phyloP scores from a whole-genome alignment of 1,140 invertebrate genomes.

The Asbolus verrucosus region DNA sequence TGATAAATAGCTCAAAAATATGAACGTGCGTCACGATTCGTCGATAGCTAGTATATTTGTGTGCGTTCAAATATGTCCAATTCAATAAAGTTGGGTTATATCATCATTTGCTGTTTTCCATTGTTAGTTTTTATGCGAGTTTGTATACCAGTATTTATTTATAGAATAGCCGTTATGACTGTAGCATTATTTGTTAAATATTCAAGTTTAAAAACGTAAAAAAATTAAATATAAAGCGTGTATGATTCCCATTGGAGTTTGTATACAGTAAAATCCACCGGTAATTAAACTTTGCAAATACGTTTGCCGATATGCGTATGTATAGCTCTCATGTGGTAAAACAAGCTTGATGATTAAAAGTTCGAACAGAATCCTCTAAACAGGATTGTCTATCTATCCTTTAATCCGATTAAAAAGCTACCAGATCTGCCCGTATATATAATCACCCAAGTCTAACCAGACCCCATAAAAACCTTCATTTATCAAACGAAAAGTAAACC shows the following conservation, averaged over 20 bases:
- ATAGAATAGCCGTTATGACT: neutral
- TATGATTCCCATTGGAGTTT: conserved; percentile 5
- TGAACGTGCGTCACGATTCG: too few species aligned
- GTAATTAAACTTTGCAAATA: conserved; percentile 47
- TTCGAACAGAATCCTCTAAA: conserved; percentile 43
- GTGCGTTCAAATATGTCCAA: too few species aligned
- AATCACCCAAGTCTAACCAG: conserved; percentile 42
- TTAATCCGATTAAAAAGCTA: conserved; percentile 50
- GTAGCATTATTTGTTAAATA: neutral
- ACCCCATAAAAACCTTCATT: conserved; percentile 46
- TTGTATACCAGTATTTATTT: neutral
- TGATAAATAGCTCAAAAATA: too few species aligned
- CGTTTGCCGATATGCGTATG: conserved; percentile 38
- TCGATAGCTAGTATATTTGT: too few species aligned
- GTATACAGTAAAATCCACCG: conserved; percentile 37
- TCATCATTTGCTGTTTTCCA: too few species aligned
- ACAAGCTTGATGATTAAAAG: conserved; percentile 46
- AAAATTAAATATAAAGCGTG: conserved; percentile 16
- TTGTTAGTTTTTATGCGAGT: neutral
- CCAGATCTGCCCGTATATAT: conserved; percentile 45
- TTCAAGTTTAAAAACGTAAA: neutral
- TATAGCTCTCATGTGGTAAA: conserved; percentile 39
- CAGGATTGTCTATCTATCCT: conserved; percentile 43
- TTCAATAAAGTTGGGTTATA: too few species aligned
- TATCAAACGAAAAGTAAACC: conserved; percentile 44